These are phyloP conservation scores for Tychaedon coryphoeus DNA, from an alignment of 2,113 vertebrate species.

Conservation along the genomic window DNA sequence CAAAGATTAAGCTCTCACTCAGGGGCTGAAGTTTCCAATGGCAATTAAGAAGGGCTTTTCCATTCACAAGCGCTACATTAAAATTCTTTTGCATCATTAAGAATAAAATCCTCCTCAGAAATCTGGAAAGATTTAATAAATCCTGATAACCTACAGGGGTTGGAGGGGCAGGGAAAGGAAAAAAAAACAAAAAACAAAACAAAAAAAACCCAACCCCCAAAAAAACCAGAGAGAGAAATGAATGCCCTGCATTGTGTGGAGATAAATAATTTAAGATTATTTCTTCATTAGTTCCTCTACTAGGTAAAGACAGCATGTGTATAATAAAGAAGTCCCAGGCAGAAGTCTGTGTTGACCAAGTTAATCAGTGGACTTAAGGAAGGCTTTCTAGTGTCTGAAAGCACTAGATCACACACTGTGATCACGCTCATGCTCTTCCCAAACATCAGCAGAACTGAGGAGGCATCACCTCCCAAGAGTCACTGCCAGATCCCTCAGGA, in stretches of 20 bases:
- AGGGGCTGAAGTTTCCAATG: background rate
- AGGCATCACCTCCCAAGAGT: background rate
- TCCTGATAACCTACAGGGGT: background rate
- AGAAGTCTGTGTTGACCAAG: background rate
- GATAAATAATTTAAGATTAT: background rate
- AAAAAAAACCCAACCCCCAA: too few species aligned
- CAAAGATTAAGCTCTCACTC: background rate
- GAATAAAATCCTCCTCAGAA: background rate
- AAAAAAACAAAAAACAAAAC: background rate
- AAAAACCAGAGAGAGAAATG: too few species aligned
- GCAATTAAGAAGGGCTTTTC: background rate
- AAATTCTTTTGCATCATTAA: slow-evolving; percentile 5
- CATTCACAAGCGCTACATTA: background rate
- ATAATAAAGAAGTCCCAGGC: background rate
- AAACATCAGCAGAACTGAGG: background rate
- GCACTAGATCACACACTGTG: too few species aligned
- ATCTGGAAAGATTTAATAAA: background rate
- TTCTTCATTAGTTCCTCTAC: background rate
- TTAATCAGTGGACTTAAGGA: background rate
- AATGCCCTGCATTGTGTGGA: too few species aligned
- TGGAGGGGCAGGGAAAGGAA: background rate
- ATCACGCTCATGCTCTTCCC: background rate
- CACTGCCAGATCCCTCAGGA: background rate
- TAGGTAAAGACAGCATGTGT: accelerated
- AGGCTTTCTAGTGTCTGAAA: background rate